Percentiles rank a stretch among this genome's conserved stretches.
These are phyloP conservation scores for Tetranychus urticae DNA, from an alignment of 1,140 invertebrate genomes.

Conservation along the genomic window DNA sequence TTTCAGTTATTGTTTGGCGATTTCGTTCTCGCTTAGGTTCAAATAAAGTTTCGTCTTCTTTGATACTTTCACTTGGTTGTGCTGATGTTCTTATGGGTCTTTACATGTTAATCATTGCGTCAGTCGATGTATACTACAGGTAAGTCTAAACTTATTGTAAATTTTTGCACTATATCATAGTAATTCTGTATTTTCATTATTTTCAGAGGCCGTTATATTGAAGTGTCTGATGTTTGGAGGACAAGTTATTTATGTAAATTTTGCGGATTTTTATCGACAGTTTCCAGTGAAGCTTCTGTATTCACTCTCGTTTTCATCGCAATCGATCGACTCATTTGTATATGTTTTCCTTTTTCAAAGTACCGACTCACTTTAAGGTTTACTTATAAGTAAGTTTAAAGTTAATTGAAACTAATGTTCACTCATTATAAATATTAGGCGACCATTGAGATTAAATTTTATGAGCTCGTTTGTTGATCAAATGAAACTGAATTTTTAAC, in stretches of 20 bases:
- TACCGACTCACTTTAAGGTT: conserved; percentile 28
- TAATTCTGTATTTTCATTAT: neutral
- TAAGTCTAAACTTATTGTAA: neutral
- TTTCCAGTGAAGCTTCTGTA: conserved; percentile 34
- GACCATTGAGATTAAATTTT: neutral
- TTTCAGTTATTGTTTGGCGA: conserved; percentile 23
- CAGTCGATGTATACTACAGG: conserved; percentile 30
- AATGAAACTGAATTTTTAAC: neutral
- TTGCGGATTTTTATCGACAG: conserved; percentile 25
- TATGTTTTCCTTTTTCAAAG: conserved; percentile 37
- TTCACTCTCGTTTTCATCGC: conserved; percentile 49
- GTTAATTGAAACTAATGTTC: neutral
- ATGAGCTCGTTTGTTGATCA: no score
- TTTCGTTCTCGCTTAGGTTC: conserved; percentile 15
- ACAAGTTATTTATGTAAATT: conserved; percentile 21
- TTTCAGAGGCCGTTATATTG: conserved; percentile 21
- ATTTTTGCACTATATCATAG: neutral
- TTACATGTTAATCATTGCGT: conserved; percentile 42
- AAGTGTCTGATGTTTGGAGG: conserved; percentile 22
- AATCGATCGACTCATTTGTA: conserved; percentile 41
- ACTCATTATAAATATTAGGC: neutral
- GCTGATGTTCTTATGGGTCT: conserved; percentile 52
- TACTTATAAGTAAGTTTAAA: conserved; percentile 20
- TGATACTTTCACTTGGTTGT: conserved; percentile 24
- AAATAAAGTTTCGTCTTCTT: conserved; percentile 16